These are phyloP conservation scores for Hydractinia symbiolongicarpus DNA, from an alignment of 30 jellyfish, hydroid and myxozoan genomes.

Conservation along the genomic window DNA sequence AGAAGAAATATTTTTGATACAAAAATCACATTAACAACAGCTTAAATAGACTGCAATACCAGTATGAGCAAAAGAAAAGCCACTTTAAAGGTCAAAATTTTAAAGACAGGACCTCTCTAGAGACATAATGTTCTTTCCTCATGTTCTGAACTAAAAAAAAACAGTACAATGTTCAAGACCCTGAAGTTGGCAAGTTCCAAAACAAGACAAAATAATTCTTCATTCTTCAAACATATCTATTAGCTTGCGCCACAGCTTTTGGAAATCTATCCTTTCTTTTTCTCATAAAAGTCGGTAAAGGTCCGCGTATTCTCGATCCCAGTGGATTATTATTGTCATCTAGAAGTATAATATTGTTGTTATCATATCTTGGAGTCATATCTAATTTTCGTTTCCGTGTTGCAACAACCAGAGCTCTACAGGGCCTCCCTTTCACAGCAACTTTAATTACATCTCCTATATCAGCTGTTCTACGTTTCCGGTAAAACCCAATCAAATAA, in stretches of 20 bases:
- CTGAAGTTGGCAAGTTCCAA: too few species aligned
- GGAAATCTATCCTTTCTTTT: slow-evolving; percentile 66
- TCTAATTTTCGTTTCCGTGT: slow-evolving; percentile 78
- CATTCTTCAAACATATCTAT: slow-evolving; percentile 51
- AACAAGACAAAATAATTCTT: too few species aligned
- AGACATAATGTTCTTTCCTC: too few species aligned
- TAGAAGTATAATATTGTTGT: slow-evolving; percentile 72
- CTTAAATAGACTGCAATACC: too few species aligned
- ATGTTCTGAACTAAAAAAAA: too few species aligned
- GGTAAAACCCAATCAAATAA: slow-evolving; percentile 88
- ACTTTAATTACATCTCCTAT: slow-evolving; percentile 87
- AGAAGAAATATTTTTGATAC: too few species aligned
- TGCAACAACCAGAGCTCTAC: slow-evolving; percentile 92
- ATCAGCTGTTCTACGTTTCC: slow-evolving; percentile 91
- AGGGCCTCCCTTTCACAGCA: slow-evolving; percentile 89
- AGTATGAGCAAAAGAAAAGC: too few species aligned
- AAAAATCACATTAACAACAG: too few species aligned
- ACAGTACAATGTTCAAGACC: too few species aligned
- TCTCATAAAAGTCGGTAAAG: slow-evolving; percentile 71
- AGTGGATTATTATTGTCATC: slow-evolving; percentile 89
- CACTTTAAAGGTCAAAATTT: too few species aligned
- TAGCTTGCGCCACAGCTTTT: slow-evolving; percentile 71
- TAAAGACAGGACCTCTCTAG: too few species aligned
- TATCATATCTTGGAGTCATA: slow-evolving; percentile 87
- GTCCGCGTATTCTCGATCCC: slow-evolving; percentile 89